Evolutionary conservation across 92 coral and sea anemone species (phyloP).

Genomic region (Plumapathes pennacea): DNA sequence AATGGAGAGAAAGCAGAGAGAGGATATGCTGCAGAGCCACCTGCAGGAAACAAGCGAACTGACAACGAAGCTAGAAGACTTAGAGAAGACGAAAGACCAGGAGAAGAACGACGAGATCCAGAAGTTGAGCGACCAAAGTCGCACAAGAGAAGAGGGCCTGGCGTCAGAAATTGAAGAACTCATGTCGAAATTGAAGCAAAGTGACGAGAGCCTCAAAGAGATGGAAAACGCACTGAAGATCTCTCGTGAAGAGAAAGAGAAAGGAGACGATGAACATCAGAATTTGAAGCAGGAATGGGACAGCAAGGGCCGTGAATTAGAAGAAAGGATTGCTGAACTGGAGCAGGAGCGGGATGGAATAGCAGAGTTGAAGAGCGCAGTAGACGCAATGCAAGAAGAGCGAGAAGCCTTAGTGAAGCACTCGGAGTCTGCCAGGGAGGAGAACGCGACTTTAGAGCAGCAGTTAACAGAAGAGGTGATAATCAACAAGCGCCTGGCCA

Average conservation of each 20-base stretch:
- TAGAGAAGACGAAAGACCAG: conserved; percentile 1
- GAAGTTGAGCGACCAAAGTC: neutral
- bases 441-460: conserved; percentile 49
- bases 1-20: too few species aligned
- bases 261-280: conserved; percentile 10
- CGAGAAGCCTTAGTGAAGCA: conserved; percentile 20
- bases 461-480: conserved; percentile 54
- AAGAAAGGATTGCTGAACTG: conserved; percentile 30
- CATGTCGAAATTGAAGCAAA: conserved; percentile 33
- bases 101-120: neutral
- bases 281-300: conserved; percentile 18
- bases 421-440: too few species aligned
- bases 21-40: too few species aligned
- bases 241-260: conserved; percentile 29
- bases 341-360: conserved; percentile 56
- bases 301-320: conserved; percentile 35
- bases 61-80: neutral
- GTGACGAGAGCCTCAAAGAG: conserved; percentile 6
- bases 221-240: conserved; percentile 16
- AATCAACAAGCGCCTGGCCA: conserved; percentile 68
- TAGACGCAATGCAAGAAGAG: conserved; percentile 29
- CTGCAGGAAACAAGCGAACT: neutral
- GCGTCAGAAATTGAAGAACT: conserved; percentile 28
- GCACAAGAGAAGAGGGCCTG: neutral
- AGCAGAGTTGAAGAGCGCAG: conserved; percentile 46